Evolutionary conservation across 2,888 invertebrate species (phyloP).

Genomic region (Folsomia candida): DNA sequence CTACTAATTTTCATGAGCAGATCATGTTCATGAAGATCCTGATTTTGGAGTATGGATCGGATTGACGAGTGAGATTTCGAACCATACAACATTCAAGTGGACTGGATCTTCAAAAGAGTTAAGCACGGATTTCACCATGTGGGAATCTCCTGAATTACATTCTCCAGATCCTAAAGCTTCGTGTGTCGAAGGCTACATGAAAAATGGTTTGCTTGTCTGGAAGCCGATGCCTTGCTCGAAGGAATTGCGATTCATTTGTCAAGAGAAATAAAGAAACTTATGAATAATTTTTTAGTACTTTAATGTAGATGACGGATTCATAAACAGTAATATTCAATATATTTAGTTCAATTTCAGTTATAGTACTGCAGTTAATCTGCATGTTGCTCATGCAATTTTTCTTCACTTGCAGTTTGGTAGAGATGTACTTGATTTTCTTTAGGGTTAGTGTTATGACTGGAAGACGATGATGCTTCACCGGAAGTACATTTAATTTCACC

Average conservation of each 20-base stretch:
- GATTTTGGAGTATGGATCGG: conserved; percentile 4
- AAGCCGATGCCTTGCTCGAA: not conserved
- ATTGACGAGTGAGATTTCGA: conserved; percentile 6
- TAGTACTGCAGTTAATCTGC: too few relatives aligned
- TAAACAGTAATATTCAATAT: too few relatives aligned
- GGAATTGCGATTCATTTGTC: not conserved
- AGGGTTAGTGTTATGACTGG: too few relatives aligned
- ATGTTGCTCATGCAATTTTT: too few relatives aligned
- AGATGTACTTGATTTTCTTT: too few relatives aligned
- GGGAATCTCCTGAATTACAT: not conserved
- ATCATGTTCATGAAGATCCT: not conserved
- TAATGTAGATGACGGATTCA: too few relatives aligned
- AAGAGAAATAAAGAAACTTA: not conserved
- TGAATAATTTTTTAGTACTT: too few relatives aligned
- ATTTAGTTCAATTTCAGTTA: too few relatives aligned
- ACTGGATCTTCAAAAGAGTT: not conserved
- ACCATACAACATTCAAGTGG: conserved; percentile 9
- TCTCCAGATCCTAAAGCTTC: not conserved
- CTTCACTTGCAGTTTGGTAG: too few relatives aligned
- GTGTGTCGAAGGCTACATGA: not conserved
- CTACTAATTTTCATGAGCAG: not conserved
- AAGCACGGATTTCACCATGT: not conserved
- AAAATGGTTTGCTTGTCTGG: not conserved
- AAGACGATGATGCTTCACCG: too few relatives aligned
- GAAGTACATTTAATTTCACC: not conserved